Evolutionary conservation across 1,140 invertebrate species (phyloP).

Genomic region (Apis mellifera): DNA sequence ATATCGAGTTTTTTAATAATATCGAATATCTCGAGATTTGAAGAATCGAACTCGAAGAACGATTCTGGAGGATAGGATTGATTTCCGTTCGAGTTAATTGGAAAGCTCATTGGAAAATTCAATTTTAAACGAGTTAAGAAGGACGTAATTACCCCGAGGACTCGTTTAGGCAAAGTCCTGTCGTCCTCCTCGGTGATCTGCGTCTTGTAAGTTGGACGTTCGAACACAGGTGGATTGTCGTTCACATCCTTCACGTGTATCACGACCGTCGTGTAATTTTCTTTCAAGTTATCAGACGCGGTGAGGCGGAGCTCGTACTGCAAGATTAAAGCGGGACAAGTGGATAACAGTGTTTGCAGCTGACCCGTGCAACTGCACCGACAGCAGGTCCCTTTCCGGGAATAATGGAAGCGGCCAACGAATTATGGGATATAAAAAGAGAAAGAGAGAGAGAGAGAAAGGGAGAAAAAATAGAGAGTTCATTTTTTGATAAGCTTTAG

Average conservation of each 20-base stretch:
- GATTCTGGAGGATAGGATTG: too few relatives aligned
- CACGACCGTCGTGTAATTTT: conserved; percentile 97
- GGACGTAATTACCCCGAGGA: conserved; percentile 89
- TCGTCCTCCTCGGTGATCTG: conserved; percentile 98
- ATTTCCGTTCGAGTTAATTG: background rate
- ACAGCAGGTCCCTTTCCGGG: background rate
- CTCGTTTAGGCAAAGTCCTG: conserved; percentile 95
- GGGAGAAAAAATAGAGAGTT: too few relatives aligned
- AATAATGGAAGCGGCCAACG: background rate
- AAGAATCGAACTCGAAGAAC: too few relatives aligned
- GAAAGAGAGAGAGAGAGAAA: too few relatives aligned
- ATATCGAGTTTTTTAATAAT: too few relatives aligned
- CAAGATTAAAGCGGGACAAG: conserved; percentile 45
- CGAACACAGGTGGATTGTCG: conserved; percentile 94
- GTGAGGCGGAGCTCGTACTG: conserved; percentile 96
- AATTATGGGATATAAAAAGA: background rate
- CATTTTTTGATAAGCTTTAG: background rate
- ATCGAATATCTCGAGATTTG: too few relatives aligned
- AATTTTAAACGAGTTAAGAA: background rate
- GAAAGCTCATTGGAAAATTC: background rate
- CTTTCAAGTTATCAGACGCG: conserved; percentile 96
- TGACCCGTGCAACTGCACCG: background rate
- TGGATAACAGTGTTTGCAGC: background rate
- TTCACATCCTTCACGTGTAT: conserved; percentile 98
- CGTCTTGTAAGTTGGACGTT: conserved; percentile 95